Conservation (phyloP, 1,140 invertebrate species). For the Calosoma granatense region DNA sequence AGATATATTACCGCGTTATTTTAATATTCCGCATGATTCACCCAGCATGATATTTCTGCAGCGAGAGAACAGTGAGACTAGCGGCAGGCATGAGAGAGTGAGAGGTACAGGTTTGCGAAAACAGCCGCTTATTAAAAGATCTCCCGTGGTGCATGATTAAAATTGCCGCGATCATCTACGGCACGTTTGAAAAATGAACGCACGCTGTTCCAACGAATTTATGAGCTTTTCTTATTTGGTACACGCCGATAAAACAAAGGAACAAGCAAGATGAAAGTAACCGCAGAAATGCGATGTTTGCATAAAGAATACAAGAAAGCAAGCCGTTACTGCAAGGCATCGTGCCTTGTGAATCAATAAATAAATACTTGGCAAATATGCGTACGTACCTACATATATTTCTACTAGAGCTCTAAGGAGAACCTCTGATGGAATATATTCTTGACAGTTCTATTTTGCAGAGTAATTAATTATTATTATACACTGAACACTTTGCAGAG, state of each 20-base stretch:
- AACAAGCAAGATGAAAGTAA: background rate
- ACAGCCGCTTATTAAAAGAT: conserved; percentile 7
- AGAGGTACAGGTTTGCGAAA: background rate
- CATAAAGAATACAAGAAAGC: too few species aligned
- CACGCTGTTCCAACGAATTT: background rate
- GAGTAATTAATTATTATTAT: too few species aligned
- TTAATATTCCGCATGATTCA: background rate
- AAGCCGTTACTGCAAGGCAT: too few species aligned
- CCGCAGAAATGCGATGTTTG: background rate
- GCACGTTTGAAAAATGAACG: conserved; percentile 1
- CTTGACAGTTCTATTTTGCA: too few species aligned
- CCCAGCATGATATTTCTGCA: background rate
- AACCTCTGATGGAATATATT: too few species aligned
- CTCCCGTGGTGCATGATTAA: background rate
- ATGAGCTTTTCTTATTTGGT: conserved; percentile 5
- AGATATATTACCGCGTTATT: conserved; percentile 3
- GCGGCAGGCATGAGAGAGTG: too few species aligned
- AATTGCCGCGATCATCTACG: background rate
- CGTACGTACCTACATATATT: too few species aligned
- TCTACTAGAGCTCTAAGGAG: too few species aligned
- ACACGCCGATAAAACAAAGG: background rate
- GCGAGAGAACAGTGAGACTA: background rate
- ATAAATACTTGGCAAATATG: too few species aligned
- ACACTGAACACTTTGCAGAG: too few species aligned
- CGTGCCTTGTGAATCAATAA: too few species aligned